A percentile compares a stretch with the other conserved stretches of the same genome.
Conservation (phyloP, 1,140 invertebrate species). For the Babylonia areolata region DNA sequence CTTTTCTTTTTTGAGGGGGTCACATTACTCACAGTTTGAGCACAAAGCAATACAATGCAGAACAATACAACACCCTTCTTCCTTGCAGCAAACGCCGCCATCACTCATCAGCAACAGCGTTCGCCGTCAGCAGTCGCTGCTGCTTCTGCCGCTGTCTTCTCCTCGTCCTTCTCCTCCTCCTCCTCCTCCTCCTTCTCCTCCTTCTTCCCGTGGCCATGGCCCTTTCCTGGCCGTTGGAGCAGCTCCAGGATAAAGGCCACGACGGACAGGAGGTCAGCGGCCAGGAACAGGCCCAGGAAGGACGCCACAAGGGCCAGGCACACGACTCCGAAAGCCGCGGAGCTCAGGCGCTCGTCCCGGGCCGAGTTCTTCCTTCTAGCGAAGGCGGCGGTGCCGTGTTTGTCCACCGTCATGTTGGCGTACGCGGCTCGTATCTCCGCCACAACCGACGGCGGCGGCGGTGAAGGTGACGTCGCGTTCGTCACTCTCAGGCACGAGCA, state of each 20-base stretch:
- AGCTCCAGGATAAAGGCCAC: not conserved
- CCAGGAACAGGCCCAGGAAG: not conserved
- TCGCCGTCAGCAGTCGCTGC: too few relatives aligned
- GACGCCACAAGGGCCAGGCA: not conserved
- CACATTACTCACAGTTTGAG: too few relatives aligned
- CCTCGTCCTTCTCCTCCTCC: too few relatives aligned
- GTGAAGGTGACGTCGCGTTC: not conserved
- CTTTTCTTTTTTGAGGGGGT: too few relatives aligned
- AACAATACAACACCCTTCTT: too few relatives aligned
- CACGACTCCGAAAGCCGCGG: not conserved
- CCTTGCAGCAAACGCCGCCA: too few relatives aligned
- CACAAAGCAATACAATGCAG: too few relatives aligned
- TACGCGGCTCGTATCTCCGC: not conserved
- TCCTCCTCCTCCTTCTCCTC: too few relatives aligned
- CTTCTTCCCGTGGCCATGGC: not conserved
- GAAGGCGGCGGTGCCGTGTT: not conserved
- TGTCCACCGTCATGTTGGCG: not conserved
- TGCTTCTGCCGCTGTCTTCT: too few relatives aligned
- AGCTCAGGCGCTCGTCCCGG: not conserved
- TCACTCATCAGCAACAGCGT: too few relatives aligned
- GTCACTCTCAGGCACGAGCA: not conserved
- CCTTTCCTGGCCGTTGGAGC: not conserved
- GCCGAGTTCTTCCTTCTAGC: not conserved
- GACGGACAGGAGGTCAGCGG: not conserved
- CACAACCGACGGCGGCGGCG: not conserved